A percentile compares a stretch with the other conserved stretches of the same genome.
Evolutionary conservation across 2,888 invertebrate genomes (phyloP).

Genomic region (Xanthia icteritia): DNA sequence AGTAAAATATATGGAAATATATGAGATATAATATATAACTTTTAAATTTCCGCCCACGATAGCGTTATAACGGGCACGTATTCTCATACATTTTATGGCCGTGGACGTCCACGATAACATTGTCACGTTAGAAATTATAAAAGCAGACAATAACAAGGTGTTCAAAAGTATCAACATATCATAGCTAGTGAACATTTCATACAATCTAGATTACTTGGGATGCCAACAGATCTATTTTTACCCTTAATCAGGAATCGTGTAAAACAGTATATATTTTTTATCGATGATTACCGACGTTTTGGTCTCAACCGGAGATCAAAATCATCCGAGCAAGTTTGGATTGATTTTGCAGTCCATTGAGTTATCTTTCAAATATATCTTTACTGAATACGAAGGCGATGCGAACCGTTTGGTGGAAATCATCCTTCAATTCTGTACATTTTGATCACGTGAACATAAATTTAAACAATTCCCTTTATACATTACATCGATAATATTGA

Average conservation of each 20-base stretch:
- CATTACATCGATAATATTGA: slow-evolving; percentile 45
- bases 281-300: background rate
- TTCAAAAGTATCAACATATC: slow-evolving; percentile 13
- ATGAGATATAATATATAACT: no score
- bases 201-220: background rate
- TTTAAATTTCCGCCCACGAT: no score
- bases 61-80: no score
- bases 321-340: background rate
- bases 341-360: background rate
- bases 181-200: slow-evolving; percentile 14
- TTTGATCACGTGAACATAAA: slow-evolving; percentile 26
- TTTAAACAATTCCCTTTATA: slow-evolving; percentile 42
- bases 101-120: background rate
- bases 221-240: background rate
- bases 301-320: background rate
- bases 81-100: no score
- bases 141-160: background rate
- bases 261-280: background rate
- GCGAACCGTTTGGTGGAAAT: no score
- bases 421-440: slow-evolving; percentile 44
- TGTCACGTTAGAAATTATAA: background rate
- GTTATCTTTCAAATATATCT: background rate
- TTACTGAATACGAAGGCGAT: slow-evolving; percentile 12
- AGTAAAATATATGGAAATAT: no score
- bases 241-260: background rate